Evolutionary conservation across 1,140 invertebrate species (phyloP), one percentile per base, ranked within the genome.

Genomic region (Triops cancriformis): DNA sequence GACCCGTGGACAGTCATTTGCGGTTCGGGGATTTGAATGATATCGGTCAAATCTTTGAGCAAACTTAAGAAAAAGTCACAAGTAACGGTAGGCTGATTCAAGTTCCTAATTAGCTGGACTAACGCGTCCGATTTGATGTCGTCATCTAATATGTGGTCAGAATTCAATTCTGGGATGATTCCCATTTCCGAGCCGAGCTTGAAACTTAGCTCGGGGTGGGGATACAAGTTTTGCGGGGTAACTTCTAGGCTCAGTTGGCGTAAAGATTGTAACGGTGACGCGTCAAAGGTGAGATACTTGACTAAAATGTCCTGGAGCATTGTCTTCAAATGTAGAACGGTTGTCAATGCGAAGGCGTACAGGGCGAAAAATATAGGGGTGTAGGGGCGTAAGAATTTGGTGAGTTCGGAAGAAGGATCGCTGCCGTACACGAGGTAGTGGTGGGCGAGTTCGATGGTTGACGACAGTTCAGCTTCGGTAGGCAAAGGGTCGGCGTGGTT

Each of bases 341-440:
- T n/a, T 6, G n/a, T 64, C 51, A 64, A 23, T 23, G 51, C 18
- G 14, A 64, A 73, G 28, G 28, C n/a, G 26, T 78, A 78, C 9
- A 78, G 27, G 41, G 28, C 11, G 10, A 78, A 43, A 1, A 78
- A 28, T 26, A 41, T n/a, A 18, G n/a, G 41, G 9, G 73, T 26
- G 72, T 78, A 73, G 4, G 77, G 77, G 18, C 41, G 64, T 26
- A 78, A n/a, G 7, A 78, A 28, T 37, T n/a, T n/a, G 26, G 74
- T 9, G n/a, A 78, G 43, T 28, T 45, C 72, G 11, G 74, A 43
- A 4, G 77, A 78, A 26, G 77, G 77, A 78, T 78, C 77, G 27
- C 64, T 78, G 6, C 77, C 73, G 10, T 73, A 41, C 3, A 78
- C 77, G 14, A 78, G 74, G 31, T 74, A 74, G 18, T 73, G 74